Evolutionary conservation across 2,113 vertebrate species (phyloP).

Genomic region (Scomber japonicus): DNA sequence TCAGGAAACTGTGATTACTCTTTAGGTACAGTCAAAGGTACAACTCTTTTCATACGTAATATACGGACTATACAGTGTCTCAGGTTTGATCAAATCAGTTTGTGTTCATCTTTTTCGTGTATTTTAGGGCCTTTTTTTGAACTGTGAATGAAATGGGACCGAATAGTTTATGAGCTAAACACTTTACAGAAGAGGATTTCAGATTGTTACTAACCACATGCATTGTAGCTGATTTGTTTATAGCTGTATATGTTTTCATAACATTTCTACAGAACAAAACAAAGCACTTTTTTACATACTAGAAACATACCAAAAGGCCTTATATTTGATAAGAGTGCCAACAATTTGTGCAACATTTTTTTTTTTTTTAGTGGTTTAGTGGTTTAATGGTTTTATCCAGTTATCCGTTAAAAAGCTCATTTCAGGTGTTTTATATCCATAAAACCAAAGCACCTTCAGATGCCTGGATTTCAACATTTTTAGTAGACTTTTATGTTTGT

Average conservation of each 20-base stretch:
- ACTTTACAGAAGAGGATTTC: not conserved
- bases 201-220: not conserved
- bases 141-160: not conserved
- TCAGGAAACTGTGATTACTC: not conserved
- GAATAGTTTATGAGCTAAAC: not conserved
- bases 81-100: not conserved
- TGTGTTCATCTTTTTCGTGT: not conserved
- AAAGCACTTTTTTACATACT: slow-evolving; percentile 33
- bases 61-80: not conserved
- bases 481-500: not conserved
- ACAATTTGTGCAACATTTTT: not conserved
- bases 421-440: not conserved
- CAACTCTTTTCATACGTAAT: not conserved
- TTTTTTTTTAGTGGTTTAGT: not conserved
- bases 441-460: slow-evolving; percentile 23
- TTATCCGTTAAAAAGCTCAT: not conserved
- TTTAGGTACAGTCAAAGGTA: not conserved
- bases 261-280: slow-evolving; percentile 11
- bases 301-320: slow-evolving; percentile 32
- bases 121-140: not conserved
- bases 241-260: slow-evolving; percentile 6
- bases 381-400: not conserved
- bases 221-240: slow-evolving; percentile 10
- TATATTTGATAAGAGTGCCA: not conserved
- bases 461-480: not conserved